Evolutionary conservation across 2,113 vertebrate species (phyloP).

Genomic region (Aegotheles bennettii): DNA sequence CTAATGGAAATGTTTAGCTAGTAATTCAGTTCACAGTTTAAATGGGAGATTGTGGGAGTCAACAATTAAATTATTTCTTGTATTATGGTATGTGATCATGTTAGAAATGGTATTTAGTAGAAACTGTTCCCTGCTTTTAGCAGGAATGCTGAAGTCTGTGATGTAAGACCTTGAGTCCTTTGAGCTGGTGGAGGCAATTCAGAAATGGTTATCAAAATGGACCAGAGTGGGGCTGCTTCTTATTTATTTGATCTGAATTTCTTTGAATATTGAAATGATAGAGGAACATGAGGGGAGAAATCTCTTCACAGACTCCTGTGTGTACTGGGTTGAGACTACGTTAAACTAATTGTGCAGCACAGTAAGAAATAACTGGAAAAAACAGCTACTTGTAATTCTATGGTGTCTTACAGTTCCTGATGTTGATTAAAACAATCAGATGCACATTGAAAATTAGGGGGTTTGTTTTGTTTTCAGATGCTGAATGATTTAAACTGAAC

Average conservation of each 20-base stretch:
- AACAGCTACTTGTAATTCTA: not conserved
- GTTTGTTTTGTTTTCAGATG: constrained; percentile 7
- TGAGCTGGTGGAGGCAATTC: not conserved
- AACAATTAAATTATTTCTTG: not conserved
- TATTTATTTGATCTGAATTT: not conserved
- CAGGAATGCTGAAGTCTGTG: not conserved
- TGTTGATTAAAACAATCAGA: not conserved
- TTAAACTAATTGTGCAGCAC: not conserved
- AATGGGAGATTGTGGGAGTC: not conserved
- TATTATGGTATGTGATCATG: not conserved
- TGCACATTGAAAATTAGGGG: not conserved
- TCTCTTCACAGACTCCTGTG: not conserved
- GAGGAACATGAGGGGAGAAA: not conserved
- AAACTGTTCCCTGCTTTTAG: not conserved
- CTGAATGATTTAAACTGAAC: constrained; percentile 1
- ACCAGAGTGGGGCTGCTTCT: not conserved
- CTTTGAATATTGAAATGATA: not conserved
- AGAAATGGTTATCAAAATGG: not conserved
- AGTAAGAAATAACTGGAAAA: not conserved
- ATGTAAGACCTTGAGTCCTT: not conserved
- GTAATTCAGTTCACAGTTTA: not conserved
- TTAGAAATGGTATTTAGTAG: not conserved
- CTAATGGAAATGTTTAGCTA: not conserved
- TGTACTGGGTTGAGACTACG: not conserved
- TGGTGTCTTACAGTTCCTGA: not conserved